These are phyloP conservation scores for Squalus acanthias DNA, from an alignment of 2,797 vertebrate genomes.

Conservation along the genomic window DNA sequence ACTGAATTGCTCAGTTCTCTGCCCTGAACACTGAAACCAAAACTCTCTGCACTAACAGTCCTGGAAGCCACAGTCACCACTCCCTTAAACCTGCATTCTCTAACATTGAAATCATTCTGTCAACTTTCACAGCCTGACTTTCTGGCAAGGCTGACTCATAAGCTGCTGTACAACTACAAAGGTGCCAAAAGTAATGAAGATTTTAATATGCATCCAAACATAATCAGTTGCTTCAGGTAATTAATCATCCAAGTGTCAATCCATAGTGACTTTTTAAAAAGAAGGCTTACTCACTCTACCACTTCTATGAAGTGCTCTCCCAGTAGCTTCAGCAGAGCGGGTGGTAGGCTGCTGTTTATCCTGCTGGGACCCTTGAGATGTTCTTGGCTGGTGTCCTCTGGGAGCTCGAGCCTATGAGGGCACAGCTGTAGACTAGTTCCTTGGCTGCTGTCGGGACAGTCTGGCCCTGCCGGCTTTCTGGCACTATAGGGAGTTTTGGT, in stretches of 20 bases:
- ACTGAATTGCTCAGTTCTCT: neutral
- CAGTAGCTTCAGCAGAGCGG: neutral
- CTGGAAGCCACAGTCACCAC: no score
- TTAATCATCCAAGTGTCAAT: neutral
- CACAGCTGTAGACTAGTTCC: neutral
- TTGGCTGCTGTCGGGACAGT: neutral
- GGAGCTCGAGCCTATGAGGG: neutral
- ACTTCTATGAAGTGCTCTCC: neutral
- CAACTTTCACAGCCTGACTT: neutral
- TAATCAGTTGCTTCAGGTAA: neutral
- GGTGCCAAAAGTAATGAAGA: neutral
- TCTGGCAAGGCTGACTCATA: neutral
- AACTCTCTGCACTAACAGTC: neutral
- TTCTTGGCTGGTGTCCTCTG: neutral
- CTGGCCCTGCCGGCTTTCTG: neutral
- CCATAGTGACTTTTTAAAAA: neutral
- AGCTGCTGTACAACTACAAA: neutral
- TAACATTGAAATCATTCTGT: neutral
- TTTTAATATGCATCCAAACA: neutral
- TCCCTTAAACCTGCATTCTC: neutral
- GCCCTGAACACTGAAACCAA: neutral
- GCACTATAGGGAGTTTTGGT: neutral
- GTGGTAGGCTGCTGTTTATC: neutral
- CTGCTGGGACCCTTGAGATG: neutral
- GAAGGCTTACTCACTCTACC: neutral